phyloP scores from a whole-genome alignment of 2,113 vertebrate species.

The Labeo catla region DNA sequence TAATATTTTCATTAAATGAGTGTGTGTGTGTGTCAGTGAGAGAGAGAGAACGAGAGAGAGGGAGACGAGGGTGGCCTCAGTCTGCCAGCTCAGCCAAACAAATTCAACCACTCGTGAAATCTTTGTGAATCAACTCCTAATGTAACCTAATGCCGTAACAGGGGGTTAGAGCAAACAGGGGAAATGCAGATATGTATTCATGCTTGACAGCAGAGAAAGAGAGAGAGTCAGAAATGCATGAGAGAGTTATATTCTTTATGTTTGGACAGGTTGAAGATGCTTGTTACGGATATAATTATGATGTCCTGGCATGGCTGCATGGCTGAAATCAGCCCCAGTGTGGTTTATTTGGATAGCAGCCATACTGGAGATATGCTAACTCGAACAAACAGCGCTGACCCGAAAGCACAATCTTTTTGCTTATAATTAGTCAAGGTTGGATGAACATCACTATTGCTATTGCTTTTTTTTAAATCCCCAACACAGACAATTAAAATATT shows the following conservation, averaged over 20 bases:
- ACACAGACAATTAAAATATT: neutral
- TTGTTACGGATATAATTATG: conserved; percentile 14
- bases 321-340: conserved; percentile 50
- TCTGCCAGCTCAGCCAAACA: conserved; percentile 26
- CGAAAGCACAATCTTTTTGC: conserved; percentile 9
- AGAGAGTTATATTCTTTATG: conserved; percentile 4
- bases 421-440: neutral
- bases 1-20: conserved; percentile 57
- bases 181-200: neutral
- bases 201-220: neutral
- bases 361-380: conserved; percentile 58
- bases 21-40: conserved; percentile 14
- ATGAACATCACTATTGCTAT: neutral
- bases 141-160: conserved; percentile 51
- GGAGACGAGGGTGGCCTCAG: neutral
- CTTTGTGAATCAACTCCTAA: conserved; percentile 57
- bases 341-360: conserved; percentile 71
- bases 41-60: conserved; percentile 24
- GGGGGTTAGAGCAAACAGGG: conserved; percentile 24
- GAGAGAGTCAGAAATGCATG: neutral
- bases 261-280: conserved; percentile 3
- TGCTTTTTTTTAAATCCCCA: neutral
- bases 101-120: conserved; percentile 42
- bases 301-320: conserved; percentile 8
- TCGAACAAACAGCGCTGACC: neutral